Conservation (phyloP, 1,140 invertebrate genomes). For the Yoshiicerus persimilis region DNA sequence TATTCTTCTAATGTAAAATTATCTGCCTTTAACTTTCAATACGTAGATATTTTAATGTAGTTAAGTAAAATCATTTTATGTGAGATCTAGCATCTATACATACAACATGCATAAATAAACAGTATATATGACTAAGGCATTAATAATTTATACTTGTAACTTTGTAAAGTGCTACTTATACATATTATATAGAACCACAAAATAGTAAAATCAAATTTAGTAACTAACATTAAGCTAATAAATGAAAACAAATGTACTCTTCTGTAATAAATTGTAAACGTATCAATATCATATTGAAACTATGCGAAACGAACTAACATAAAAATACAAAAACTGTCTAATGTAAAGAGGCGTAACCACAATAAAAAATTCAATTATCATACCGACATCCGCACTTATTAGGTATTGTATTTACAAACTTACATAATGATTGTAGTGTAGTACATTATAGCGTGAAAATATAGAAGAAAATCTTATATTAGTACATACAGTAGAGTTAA, state of each 20-base stretch:
- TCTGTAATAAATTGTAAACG: background rate
- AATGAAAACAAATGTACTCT: background rate
- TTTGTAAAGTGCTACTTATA: background rate
- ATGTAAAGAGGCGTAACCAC: constrained; percentile 15
- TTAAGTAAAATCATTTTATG: background rate
- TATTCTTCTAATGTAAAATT: no score
- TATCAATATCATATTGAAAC: background rate
- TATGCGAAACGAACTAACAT: background rate
- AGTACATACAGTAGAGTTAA: background rate
- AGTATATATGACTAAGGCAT: background rate
- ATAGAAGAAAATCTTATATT: background rate
- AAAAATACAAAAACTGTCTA: background rate
- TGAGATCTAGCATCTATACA: background rate
- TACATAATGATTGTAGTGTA: background rate
- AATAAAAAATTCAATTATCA: constrained; percentile 17
- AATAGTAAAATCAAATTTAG: background rate
- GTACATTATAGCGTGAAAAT: background rate
- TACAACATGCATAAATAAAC: background rate
- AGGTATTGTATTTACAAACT: background rate
- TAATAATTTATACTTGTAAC: background rate
- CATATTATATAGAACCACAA: no score
- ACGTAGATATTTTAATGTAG: no score
- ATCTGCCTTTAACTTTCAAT: no score
- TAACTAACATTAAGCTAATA: no score
- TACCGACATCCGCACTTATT: background rate